Base-by-base conservation (phyloP, 2,797 vertebrate genomes). In the Cossypha dichroa region DNA sequence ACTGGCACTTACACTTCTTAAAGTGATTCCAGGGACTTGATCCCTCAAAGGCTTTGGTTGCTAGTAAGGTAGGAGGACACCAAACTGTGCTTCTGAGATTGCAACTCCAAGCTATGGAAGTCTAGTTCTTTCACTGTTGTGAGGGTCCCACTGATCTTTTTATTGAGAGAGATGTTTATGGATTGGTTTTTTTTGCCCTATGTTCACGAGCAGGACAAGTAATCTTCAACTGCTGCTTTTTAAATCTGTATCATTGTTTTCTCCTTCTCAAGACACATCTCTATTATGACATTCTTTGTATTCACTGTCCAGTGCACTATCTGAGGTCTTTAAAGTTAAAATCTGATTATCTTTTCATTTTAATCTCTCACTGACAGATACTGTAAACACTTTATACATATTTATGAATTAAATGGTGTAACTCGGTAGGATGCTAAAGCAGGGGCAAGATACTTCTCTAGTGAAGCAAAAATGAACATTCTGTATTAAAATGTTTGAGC, bases 131-230 rank as follows among this genome's bases (percentile, higher is more conserved):
- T 90, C 28, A 25, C 2, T 76, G 13, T 46, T 78, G 12, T 74
- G 51, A 66, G 17, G 4, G 51, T 84, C 54, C 19, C 23, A 26
- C 26, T 26, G 26, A 52, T 90, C 6, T 77, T 80, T 54, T 54
- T 40, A 33, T 19, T 31, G n/a, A 59, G 60, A 54, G 22, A 55
- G 2, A 22, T 13, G 38, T 19, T 56, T 60, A 20, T 46, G 13
- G 3, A 6, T 40, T 51, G 25, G 0, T 38, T 56, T 48, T 66
- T 68, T 36, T 46, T 63, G 43, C 33, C 15, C 14, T 73, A 0
- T 60, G 17, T 69, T 34, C 17, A 41, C 74, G 16, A 40, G 22
- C 64, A 55, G 58, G 18, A 34, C 34, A 34, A 34, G 21, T 81
- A 58, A 41, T 20, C 31, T 85, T 33, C 20, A 85, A 6, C 9